Percentiles rank a stretch among this genome's conserved stretches.
Conservation (phyloP, 2,113 vertebrate species). For the Excalfactoria chinensis region DNA sequence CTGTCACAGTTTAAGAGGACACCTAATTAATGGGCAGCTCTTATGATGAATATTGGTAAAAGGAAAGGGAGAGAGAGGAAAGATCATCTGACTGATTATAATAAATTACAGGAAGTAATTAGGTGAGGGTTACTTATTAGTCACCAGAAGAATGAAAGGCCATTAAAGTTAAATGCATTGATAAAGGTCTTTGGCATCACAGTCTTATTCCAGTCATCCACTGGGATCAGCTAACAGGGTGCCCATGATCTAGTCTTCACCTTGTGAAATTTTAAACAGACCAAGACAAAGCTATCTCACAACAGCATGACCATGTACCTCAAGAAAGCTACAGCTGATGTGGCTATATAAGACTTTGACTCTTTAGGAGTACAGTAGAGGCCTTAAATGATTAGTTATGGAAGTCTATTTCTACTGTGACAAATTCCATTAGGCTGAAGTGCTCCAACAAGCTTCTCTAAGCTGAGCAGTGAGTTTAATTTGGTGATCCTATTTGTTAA, state of each 20-base stretch:
- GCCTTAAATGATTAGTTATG: constrained; percentile 19
- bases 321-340: neutral
- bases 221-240: neutral
- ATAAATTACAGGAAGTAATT: constrained; percentile 60
- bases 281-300: neutral
- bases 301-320: neutral
- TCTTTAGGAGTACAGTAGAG: neutral
- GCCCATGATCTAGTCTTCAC: neutral
- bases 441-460: neutral
- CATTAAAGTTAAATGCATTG: neutral
- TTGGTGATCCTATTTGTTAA: constrained; percentile 57
- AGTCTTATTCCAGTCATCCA: neutral
- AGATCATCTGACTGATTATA: neutral
- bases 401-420: constrained; percentile 8
- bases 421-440: constrained; percentile 34
- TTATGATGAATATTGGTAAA: constrained; percentile 45
- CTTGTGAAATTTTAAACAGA: neutral
- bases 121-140: neutral
- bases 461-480: constrained; percentile 25
- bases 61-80: neutral
- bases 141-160: constrained; percentile 24
- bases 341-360: neutral
- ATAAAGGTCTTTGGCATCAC: neutral
- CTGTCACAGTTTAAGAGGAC: constrained; percentile 62
- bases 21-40: constrained; percentile 47